A percentile compares a stretch with the other conserved stretches of the same genome.
These are phyloP conservation scores for Lepidochitona cinerea DNA, from an alignment of 2,888 invertebrate species.

Conservation along the genomic window DNA sequence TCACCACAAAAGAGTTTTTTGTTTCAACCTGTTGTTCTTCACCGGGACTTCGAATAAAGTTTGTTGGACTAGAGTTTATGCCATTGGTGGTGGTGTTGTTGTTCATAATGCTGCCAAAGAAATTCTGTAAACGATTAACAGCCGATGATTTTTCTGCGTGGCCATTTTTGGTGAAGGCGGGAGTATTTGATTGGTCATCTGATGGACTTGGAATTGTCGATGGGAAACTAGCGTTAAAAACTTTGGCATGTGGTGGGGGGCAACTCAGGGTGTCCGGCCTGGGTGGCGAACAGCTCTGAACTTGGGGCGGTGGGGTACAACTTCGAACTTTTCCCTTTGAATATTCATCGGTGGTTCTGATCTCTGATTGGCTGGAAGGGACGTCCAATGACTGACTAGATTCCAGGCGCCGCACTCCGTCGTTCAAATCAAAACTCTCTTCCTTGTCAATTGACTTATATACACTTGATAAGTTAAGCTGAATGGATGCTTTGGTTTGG, in stretches of 20 bases:
- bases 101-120: not conserved
- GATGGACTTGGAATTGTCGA: no score
- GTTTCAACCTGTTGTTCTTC: not conserved
- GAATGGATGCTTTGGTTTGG: not conserved
- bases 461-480: not conserved
- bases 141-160: not conserved
- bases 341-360: slow-evolving; percentile 20
- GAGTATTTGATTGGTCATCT: no score
- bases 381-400: no score
- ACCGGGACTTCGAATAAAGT: not conserved
- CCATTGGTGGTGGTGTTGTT: no score
- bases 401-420: no score
- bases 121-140: not conserved
- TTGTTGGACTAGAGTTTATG: not conserved
- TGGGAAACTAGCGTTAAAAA: not conserved
- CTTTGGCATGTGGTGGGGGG: not conserved
- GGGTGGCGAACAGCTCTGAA: not conserved
- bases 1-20: not conserved
- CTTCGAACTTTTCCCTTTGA: slow-evolving; percentile 13
- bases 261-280: not conserved
- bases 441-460: not conserved
- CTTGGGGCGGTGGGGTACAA: not conserved
- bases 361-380: slow-evolving; percentile 10
- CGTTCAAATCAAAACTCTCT: not conserved
- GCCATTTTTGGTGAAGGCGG: no score